These are phyloP conservation scores for Xenus cinereus DNA, from an alignment of 2,113 vertebrate species.

Conservation along the genomic window DNA sequence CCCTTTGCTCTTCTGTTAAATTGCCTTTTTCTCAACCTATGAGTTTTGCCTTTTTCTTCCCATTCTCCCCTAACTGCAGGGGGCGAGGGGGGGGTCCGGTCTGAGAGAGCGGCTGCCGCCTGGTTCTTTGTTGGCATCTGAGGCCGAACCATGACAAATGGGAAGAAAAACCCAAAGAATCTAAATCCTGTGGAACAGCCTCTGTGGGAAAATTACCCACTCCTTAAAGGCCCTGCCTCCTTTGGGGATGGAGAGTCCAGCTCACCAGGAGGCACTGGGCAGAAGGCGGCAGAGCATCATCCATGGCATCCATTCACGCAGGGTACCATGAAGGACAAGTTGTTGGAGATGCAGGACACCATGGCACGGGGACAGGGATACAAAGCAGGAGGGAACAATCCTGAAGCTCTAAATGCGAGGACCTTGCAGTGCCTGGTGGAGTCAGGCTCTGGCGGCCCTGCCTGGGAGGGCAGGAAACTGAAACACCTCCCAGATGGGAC, in stretches of 20 bases:
- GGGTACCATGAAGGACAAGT: background rate
- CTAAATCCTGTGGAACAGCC: background rate
- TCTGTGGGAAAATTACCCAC: background rate
- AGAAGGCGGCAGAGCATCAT: background rate
- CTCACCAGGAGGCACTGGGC: background rate
- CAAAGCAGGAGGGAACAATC: background rate
- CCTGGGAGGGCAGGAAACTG: background rate
- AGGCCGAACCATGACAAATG: too few species aligned
- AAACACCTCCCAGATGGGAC: background rate
- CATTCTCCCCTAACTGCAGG: too few species aligned
- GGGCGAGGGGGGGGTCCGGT: too few species aligned
- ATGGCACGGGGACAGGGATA: background rate
- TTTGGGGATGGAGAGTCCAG: background rate
- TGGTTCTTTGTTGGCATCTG: too few species aligned
- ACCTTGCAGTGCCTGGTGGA: accelerated
- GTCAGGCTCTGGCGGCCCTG: background rate
- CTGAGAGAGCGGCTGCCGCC: too few species aligned
- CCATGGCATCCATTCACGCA: background rate
- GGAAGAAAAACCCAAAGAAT: background rate
- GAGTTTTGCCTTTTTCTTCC: too few species aligned
- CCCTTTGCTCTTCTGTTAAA: too few species aligned
- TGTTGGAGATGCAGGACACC: background rate
- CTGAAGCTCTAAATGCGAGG: background rate
- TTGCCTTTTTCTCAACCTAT: too few species aligned
- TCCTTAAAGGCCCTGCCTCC: too few species aligned